phyloP scores from a whole-genome alignment of 1,140 invertebrate genomes.

The Andrena cerasifolii region DNA sequence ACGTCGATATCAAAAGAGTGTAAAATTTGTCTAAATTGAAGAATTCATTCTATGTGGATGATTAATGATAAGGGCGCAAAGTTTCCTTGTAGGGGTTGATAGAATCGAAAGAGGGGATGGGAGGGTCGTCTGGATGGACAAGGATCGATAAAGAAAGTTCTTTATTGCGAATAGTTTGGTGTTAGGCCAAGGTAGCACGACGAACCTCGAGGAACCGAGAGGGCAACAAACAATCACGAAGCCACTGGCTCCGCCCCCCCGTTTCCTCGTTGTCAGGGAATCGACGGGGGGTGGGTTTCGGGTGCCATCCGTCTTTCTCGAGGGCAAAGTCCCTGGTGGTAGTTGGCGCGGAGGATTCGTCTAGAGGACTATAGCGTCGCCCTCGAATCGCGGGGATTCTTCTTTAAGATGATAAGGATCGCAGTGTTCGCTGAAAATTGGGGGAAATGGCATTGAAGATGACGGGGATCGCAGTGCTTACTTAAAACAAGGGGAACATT shows the following conservation, averaged over 20 bases:
- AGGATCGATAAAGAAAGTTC: background rate
- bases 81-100: too few relatives aligned
- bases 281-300: slow-evolving; percentile 50
- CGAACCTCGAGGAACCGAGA: slow-evolving; percentile 41
- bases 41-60: too few relatives aligned
- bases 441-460: too few relatives aligned
- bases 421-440: too few relatives aligned
- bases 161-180: background rate
- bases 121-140: background rate
- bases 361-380: background rate
- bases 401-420: too few relatives aligned
- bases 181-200: slow-evolving; percentile 39
- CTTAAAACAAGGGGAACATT: too few relatives aligned
- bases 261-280: slow-evolving; percentile 71
- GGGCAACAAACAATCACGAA: slow-evolving; percentile 52
- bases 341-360: slow-evolving; percentile 23
- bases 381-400: background rate
- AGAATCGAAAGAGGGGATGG: too few relatives aligned
- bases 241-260: slow-evolving; percentile 69
- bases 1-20: too few relatives aligned
- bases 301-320: slow-evolving; percentile 11
- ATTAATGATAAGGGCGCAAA: too few relatives aligned
- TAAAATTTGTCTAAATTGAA: too few relatives aligned
- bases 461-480: too few relatives aligned
- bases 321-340: slow-evolving; percentile 17